Conservation (phyloP, 2,888 invertebrate species). For the Listrodromus nycthemerus region DNA sequence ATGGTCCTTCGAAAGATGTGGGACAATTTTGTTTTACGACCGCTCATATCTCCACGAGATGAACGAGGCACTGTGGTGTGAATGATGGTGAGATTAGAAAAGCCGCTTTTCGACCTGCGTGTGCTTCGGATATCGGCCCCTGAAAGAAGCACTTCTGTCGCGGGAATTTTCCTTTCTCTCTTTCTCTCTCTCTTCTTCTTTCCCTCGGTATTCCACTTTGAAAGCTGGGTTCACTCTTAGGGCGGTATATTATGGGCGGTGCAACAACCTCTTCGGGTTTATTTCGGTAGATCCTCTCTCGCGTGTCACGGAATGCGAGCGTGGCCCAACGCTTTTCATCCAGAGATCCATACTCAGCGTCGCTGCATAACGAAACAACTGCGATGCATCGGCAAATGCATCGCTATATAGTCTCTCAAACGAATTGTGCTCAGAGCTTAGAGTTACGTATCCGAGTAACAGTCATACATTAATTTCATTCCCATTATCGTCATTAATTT, state of each 20-base stretch:
- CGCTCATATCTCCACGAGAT: constrained; percentile 23
- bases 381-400: constrained; percentile 27
- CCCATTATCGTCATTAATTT: too few relatives aligned
- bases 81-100: constrained; percentile 16
- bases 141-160: constrained; percentile 41
- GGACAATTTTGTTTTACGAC: constrained; percentile 47
- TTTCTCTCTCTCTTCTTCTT: constrained; percentile 19
- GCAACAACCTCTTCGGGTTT: constrained; percentile 82
- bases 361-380: constrained; percentile 16
- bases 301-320: constrained; percentile 79
- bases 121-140: constrained; percentile 15
- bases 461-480: not conserved
- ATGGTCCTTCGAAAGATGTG: not conserved
- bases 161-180: not conserved
- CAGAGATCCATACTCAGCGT: constrained; percentile 30
- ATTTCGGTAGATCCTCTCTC: constrained; percentile 79
- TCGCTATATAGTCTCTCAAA: not conserved
- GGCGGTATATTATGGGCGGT: constrained; percentile 73
- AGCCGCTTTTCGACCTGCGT: constrained; percentile 9
- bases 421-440: not conserved
- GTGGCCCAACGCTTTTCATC: constrained; percentile 46
- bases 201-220: constrained; percentile 39
- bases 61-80: constrained; percentile 3
- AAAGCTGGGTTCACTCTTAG: constrained; percentile 55
- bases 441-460: not conserved